phyloP scores from a whole-genome alignment of 1,140 invertebrate genomes.

The Diuraphis noxia region DNA sequence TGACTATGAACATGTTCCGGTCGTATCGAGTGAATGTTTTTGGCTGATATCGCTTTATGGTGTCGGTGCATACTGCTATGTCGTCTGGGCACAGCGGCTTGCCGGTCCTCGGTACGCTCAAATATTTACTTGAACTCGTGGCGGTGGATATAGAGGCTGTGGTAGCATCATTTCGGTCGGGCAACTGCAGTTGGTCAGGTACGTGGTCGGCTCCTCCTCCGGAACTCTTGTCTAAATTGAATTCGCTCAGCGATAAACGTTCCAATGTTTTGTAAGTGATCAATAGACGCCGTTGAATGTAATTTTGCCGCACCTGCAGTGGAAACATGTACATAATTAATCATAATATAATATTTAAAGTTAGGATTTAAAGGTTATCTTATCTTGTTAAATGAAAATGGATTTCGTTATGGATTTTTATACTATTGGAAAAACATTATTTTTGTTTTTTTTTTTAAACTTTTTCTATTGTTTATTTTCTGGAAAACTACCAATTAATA shows the following conservation, averaged over 20 bases:
- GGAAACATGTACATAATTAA: constrained; percentile 55
- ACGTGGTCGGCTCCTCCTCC: constrained; percentile 59
- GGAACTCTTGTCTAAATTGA: constrained; percentile 72
- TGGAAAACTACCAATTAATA: too few species aligned
- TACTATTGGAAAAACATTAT: too few species aligned
- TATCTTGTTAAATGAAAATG: too few species aligned
- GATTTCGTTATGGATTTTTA: too few species aligned
- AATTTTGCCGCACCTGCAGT: constrained; percentile 71
- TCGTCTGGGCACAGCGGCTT: constrained; percentile 43
- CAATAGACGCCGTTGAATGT: constrained; percentile 73
- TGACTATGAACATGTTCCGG: constrained; percentile 90
- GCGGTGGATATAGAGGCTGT: neutral
- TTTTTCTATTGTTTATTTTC: too few species aligned
- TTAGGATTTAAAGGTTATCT: too few species aligned
- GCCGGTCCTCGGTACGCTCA: constrained; percentile 29
- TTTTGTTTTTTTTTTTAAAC: too few species aligned
- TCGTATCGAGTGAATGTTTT: constrained; percentile 83
- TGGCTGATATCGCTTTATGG: constrained; percentile 25
- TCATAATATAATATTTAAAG: neutral
- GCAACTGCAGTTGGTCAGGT: neutral
- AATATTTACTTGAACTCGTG: neutral
- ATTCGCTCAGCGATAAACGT: constrained; percentile 78
- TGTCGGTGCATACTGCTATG: neutral
- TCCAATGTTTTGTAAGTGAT: constrained; percentile 82
- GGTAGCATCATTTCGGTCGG: neutral